These are phyloP conservation scores for Sceliomorpha sp. DNA, from an alignment of 2,888 invertebrate genomes.

Conservation along the genomic window DNA sequence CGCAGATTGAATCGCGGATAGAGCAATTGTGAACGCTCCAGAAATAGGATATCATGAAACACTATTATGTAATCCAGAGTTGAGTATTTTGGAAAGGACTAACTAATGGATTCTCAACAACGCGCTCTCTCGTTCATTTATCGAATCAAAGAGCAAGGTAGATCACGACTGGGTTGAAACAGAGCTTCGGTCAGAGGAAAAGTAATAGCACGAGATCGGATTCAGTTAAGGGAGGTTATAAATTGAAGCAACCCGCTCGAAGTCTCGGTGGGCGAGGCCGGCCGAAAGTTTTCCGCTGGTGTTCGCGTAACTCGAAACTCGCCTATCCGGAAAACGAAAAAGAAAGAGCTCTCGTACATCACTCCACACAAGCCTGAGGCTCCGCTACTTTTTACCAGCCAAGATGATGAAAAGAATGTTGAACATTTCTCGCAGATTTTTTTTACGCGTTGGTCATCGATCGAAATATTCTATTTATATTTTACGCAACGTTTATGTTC, in stretches of 20 bases:
- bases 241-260: slow-evolving; percentile 69
- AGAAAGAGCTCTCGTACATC: slow-evolving; percentile 71
- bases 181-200: slow-evolving; percentile 56
- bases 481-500: too few species aligned
- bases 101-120: slow-evolving; percentile 16
- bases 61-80: slow-evolving; percentile 24
- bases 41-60: slow-evolving; percentile 21
- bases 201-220: slow-evolving; percentile 68
- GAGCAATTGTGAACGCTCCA: slow-evolving; percentile 7
- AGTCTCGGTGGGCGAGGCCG: slow-evolving; percentile 68
- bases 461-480: too few species aligned
- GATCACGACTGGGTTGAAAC: slow-evolving; percentile 52
- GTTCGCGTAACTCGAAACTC: slow-evolving; percentile 75
- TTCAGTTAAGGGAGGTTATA: slow-evolving; percentile 75
- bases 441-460: slow-evolving; percentile 24
- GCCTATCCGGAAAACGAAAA: slow-evolving; percentile 72
- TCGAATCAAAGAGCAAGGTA: slow-evolving; percentile 51
- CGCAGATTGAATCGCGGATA: slow-evolving; percentile 4
- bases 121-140: slow-evolving; percentile 36
- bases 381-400: slow-evolving; percentile 25
- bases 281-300: slow-evolving; percentile 72
- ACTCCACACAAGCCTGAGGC: slow-evolving; percentile 43
- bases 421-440: slow-evolving; percentile 21
- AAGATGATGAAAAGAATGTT: slow-evolving; percentile 42
- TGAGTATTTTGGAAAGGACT: slow-evolving; percentile 22